Percentiles rank a stretch among this genome's conserved stretches.
Evolutionary conservation across 35 echinoderm and acorn worm genomes (phyloP).

Genomic region (Holothuria glaberrima): DNA sequence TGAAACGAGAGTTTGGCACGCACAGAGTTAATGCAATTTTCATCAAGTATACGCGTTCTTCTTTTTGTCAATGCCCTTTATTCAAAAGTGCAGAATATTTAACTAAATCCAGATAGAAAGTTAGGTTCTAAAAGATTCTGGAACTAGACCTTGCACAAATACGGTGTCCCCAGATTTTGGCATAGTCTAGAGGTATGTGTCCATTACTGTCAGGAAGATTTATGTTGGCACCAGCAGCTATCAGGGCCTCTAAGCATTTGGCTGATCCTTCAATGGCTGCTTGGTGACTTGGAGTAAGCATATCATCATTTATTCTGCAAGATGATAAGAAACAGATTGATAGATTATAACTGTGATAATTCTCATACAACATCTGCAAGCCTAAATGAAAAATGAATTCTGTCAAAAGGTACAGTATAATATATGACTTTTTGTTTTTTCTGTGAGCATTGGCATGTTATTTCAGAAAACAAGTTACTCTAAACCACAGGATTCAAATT

Average conservation of each 20-base stretch:
- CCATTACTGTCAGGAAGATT: constrained; percentile 78
- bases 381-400: too few species aligned
- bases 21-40: too few species aligned
- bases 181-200: constrained; percentile 96
- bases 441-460: not conserved
- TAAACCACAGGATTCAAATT: too few species aligned
- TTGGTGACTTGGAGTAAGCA: constrained; percentile 90
- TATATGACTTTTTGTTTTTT: not conserved
- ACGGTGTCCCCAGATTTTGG: constrained; percentile 96
- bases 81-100: too few species aligned
- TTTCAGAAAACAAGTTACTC: too few species aligned
- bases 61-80: too few species aligned
- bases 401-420: too few species aligned
- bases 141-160: constrained; percentile 98
- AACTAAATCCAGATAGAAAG: too few species aligned
- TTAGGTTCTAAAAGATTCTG: too few species aligned
- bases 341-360: not conserved
- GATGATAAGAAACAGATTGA: not conserved
- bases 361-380: too few species aligned
- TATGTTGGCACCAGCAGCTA: constrained; percentile 73
- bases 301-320: constrained; percentile 85
- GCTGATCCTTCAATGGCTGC: constrained; percentile 96
- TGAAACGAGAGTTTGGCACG: too few species aligned
- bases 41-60: too few species aligned
- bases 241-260: constrained; percentile 81